Evolutionary conservation across 2,797 vertebrate species (phyloP).

Genomic region (Lepus oiostolus): DNA sequence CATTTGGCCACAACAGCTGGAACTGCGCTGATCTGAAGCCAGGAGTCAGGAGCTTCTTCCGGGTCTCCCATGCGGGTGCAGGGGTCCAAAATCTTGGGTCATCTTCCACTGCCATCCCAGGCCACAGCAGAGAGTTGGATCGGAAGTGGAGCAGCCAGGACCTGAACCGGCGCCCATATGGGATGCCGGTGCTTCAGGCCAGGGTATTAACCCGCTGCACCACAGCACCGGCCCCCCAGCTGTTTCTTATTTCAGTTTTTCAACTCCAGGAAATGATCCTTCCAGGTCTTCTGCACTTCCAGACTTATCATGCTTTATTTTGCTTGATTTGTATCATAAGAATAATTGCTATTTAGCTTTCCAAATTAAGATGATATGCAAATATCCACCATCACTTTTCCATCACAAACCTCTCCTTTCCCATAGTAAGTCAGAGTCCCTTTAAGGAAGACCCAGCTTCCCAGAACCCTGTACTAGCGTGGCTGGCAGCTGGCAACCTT

Average conservation of each 20-base stretch:
- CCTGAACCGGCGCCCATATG: too few species aligned
- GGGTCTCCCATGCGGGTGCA: too few species aligned
- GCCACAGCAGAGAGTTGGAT: too few species aligned
- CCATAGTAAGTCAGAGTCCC: background rate
- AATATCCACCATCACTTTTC: background rate
- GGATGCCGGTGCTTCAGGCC: too few species aligned
- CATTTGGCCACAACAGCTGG: too few species aligned
- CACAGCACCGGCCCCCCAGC: too few species aligned
- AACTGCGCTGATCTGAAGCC: too few species aligned
- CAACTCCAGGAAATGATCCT: background rate
- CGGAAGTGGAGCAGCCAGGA: too few species aligned
- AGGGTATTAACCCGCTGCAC: too few species aligned
- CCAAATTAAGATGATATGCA: background rate
- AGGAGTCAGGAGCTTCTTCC: too few species aligned
- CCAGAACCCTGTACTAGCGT: background rate
- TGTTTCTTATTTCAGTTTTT: background rate
- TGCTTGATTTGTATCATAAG: background rate
- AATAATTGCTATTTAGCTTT: background rate
- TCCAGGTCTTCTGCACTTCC: background rate
- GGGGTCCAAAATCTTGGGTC: too few species aligned
- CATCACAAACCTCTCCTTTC: background rate
- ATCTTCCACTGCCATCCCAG: too few species aligned
- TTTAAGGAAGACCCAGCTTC: background rate
- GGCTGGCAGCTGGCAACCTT: background rate
- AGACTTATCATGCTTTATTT: background rate